Conservation (phyloP, 2,113 vertebrate genomes). For the Anthoscopus minutus region DNA sequence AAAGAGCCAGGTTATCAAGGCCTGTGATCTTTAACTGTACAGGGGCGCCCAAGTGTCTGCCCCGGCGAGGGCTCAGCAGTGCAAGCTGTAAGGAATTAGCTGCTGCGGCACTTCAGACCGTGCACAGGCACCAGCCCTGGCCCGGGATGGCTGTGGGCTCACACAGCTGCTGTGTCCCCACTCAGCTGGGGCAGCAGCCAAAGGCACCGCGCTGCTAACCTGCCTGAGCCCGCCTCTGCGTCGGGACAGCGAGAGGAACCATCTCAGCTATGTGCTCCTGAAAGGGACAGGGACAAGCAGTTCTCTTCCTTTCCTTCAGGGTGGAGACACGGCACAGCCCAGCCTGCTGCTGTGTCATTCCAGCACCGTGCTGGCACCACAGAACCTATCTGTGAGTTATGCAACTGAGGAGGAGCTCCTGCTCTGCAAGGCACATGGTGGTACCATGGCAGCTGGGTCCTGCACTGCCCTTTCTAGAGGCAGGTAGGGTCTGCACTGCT, state of each 20-base stretch:
- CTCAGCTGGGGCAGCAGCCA: not conserved
- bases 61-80: constrained; percentile 74
- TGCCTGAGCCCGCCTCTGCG: fast-evolving
- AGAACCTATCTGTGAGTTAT: not conserved
- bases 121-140: not conserved
- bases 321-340: not conserved
- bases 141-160: not conserved
- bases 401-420: not conserved
- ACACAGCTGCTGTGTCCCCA: not conserved
- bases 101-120: not conserved
- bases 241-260: not conserved
- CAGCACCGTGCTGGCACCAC: not conserved
- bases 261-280: not conserved
- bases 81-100: constrained; percentile 89
- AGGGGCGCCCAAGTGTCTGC: constrained; percentile 97
- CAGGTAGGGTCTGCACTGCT: not conserved
- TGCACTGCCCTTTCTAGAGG: not conserved
- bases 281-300: not conserved
- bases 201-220: not conserved
- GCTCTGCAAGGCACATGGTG: not conserved
- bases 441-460: not conserved
- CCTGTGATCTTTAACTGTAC: constrained; percentile 93
- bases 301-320: not conserved
- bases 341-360: not conserved
- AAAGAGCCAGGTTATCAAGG: constrained; percentile 92